phyloP scores from a whole-genome alignment of 2,888 invertebrate genomes.

The Latrodectus hesperus region DNA sequence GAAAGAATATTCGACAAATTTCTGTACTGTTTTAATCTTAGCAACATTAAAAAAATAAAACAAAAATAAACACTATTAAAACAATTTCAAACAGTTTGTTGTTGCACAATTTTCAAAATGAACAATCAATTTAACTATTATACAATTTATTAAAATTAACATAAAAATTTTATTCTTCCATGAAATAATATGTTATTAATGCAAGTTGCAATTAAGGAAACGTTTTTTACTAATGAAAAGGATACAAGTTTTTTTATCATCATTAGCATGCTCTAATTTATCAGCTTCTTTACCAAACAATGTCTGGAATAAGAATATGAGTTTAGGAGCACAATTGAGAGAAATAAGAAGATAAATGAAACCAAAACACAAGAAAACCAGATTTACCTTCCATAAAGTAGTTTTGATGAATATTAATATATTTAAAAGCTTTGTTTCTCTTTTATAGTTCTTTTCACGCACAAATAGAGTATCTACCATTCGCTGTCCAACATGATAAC shows the following conservation, averaged over 20 bases:
- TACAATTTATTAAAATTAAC: no score
- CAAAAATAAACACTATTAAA: no score
- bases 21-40: no score
- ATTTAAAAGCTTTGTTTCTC: constrained; percentile 95
- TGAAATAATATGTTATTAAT: no score
- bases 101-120: neutral
- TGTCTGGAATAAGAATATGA: constrained; percentile 79
- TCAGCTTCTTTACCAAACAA: constrained; percentile 99
- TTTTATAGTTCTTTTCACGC: constrained; percentile 92
- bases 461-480: constrained; percentile 94
- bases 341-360: neutral
- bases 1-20: no score
- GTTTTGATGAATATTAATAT: constrained; percentile 96
- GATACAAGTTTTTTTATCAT: constrained; percentile 93
- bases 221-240: constrained; percentile 71
- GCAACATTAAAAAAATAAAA: no score
- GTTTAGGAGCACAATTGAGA: neutral
- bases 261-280: constrained; percentile 97
- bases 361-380: neutral
- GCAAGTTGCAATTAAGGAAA: no score
- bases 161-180: no score
- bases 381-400: constrained; percentile 80
- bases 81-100: no score
- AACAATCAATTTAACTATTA: neutral
- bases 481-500: constrained; percentile 94